A percentile compares a stretch with the other conserved stretches of the same genome.
Conservation (phyloP, 2,113 vertebrate genomes). For the Leucopternis melanops region DNA sequence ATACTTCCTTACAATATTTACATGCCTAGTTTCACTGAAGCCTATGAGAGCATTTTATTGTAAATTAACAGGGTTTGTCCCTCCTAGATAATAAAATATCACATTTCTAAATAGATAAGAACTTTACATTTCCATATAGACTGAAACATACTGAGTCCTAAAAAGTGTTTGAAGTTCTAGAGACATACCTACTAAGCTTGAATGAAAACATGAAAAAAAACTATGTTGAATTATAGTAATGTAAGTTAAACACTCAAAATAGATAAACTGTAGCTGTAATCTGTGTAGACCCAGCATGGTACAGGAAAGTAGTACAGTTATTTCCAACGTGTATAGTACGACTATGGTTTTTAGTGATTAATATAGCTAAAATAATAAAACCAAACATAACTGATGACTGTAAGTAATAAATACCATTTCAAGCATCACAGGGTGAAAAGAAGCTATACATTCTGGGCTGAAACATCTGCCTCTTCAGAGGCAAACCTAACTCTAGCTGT, state of each 20-base stretch:
- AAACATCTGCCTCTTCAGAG: not conserved
- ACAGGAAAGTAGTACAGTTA: not conserved
- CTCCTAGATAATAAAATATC: not conserved
- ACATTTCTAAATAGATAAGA: not conserved
- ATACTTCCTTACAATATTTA: not conserved
- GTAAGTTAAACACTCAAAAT: not conserved
- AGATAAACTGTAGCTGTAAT: not conserved
- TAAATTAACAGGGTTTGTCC: not conserved
- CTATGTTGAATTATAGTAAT: not conserved
- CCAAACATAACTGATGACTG: not conserved
- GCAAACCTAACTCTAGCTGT: not conserved
- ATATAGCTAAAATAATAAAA: not conserved
- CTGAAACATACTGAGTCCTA: not conserved
- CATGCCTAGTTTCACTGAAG: not conserved
- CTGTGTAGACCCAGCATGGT: not conserved
- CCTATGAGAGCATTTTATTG: not conserved
- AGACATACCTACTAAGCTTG: not conserved
- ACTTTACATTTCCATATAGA: not conserved
- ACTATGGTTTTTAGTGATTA: not conserved
- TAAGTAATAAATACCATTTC: not conserved
- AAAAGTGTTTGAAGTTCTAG: not conserved
- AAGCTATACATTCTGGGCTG: not conserved
- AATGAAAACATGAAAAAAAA: not conserved
- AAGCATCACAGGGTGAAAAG: not conserved
- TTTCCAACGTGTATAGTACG: not conserved